A percentile compares a stretch with the other conserved stretches of the same genome.
Conservation (phyloP, 2,888 invertebrate genomes). For the Endotricha flammealis region DNA sequence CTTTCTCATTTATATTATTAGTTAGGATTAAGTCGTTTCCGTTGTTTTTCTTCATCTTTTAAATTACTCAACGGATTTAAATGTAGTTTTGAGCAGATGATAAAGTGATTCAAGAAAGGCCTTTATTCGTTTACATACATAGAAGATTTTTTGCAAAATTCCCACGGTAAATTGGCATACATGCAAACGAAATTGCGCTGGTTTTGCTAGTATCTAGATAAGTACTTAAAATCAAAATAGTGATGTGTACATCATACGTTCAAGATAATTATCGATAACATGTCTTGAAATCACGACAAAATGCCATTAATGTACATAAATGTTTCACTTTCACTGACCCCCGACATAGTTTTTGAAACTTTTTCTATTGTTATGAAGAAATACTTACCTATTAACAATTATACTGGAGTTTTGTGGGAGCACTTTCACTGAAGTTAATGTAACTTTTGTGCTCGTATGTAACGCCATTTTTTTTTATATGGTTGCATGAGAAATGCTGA, state of each 20-base stretch:
- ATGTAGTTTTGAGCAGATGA: too few relatives aligned
- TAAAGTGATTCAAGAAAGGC: too few relatives aligned
- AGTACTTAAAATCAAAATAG: neutral
- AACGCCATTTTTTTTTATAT: constrained; percentile 1
- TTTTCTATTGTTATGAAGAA: constrained; percentile 2
- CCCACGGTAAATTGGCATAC: too few relatives aligned
- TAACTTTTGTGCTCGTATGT: constrained; percentile 1
- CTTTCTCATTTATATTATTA: too few relatives aligned
- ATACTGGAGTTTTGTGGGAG: constrained; percentile 7
- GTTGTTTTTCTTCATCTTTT: too few relatives aligned
- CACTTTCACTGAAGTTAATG: constrained; percentile 5
- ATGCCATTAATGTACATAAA: neutral
- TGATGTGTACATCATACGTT: neutral
- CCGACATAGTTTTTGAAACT: constrained; percentile 4
- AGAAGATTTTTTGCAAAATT: too few relatives aligned
- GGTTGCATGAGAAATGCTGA: too few relatives aligned
- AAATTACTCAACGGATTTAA: too few relatives aligned
- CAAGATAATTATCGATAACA: neutral
- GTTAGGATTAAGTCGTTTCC: too few relatives aligned
- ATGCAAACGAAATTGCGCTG: too few relatives aligned
- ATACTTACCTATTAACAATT: constrained; percentile 8
- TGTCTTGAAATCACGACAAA: neutral
- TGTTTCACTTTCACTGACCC: constrained; percentile 4
- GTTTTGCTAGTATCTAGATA: too few relatives aligned
- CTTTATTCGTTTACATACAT: too few relatives aligned